Evolutionary conservation across 2,797 vertebrate genomes (phyloP), one percentile per base, ranked within the genome.

Genomic region (Melanotaenia trifasciata): DNA sequence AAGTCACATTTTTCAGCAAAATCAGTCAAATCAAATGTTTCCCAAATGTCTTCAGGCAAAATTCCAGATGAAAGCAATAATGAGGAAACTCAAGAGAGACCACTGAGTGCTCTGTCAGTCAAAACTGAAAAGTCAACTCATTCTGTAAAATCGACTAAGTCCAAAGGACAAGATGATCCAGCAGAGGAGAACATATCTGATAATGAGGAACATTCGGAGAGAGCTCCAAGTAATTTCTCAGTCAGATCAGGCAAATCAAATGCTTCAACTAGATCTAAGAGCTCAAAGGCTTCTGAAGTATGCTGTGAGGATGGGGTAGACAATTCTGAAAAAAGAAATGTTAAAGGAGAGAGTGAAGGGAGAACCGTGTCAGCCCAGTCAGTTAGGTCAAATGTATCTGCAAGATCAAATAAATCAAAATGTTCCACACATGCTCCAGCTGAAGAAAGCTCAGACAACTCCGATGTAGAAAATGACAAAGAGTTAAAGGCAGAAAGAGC

Each of bases 201-300:
- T 36, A 16, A 72, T 8, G 56, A 38, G 0, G 56, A 64, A 60
- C 20, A 14, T 24, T 3, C 10, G 33, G 76, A 83, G 45, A 78
- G 85, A 70, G 38, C 78, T 45, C 70, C 58, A 7, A 90, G 84
- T 11, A 75, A 59, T 62, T 0, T 68, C 12, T 88, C 84, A 33
- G 38, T 70, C 64, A 78, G 69, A 70, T 89, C 88, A 32, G 79
- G 3, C 43, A 73, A 62, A 86, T 91, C 89, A 59, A 81, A 64
- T 51, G 8, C n/a, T 33, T 90, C 90, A 56, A 38, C 22, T 24
- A 69, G 7, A 67, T 85, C 87, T 58, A 76, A 77, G 50, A 79
- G 47, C 81, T 80, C 79, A 0, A 76, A 74, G 1, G 12, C 33
- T 36, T 83, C 79, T 64, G 67, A 62, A 26, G 18, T 45, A 58